These are phyloP conservation scores for Bovichtus variegatus DNA, from an alignment of 2,797 vertebrate species.

Conservation along the genomic window DNA sequence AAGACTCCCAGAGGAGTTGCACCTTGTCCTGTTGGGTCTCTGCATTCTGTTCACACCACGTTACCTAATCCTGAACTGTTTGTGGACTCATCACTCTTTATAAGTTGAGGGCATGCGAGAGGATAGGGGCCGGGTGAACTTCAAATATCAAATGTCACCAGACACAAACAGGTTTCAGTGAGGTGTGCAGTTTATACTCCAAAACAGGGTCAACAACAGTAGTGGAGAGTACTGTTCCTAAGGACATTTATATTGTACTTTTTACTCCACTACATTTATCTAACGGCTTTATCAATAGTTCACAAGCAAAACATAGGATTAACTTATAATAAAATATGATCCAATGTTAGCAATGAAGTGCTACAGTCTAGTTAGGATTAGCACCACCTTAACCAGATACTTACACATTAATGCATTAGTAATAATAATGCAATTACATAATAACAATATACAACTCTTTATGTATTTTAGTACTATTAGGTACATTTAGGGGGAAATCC, in stretches of 20 bases:
- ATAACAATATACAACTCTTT: background rate
- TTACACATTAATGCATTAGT: background rate
- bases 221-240: background rate
- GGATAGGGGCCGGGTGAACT: conserved; percentile 12
- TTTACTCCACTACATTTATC: too few relatives aligned
- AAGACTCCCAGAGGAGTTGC: background rate
- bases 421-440: background rate
- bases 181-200: conserved; percentile 26
- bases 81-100: conserved; percentile 5
- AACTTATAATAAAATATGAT: background rate
- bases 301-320: background rate
- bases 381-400: background rate
- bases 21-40: conserved; percentile 15
- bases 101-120: background rate
- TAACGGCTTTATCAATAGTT: background rate
- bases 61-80: conserved; percentile 24
- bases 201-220: background rate
- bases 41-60: background rate
- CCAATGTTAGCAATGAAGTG: background rate
- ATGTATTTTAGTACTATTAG: background rate
- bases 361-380: too few relatives aligned
- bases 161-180: conserved; percentile 40
- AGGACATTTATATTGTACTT: background rate
- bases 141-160: conserved; percentile 50
- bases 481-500: background rate